These are phyloP conservation scores for Cynocephalus volans DNA, from an alignment of 2,113 vertebrate genomes.

Conservation along the genomic window DNA sequence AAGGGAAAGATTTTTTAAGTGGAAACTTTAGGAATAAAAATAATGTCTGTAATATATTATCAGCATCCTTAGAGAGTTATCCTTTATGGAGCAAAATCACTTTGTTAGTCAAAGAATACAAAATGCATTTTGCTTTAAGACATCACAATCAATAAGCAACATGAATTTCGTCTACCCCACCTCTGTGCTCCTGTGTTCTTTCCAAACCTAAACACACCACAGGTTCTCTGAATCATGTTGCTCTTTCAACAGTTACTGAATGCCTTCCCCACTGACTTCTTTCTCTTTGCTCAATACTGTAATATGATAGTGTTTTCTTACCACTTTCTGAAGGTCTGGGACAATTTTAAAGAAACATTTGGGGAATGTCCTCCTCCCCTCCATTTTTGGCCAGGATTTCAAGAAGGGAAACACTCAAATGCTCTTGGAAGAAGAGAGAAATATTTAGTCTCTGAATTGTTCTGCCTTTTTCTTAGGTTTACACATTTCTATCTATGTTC, in stretches of 20 bases:
- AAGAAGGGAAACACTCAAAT: conserved; percentile 48
- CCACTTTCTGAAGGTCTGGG: conserved; percentile 57
- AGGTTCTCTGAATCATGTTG: not conserved
- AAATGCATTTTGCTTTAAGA: conserved; percentile 40
- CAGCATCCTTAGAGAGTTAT: conserved; percentile 14
- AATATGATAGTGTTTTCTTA: not conserved
- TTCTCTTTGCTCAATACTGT: conserved; percentile 5
- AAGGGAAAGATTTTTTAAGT: conserved; percentile 44
- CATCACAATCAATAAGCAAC: conserved; percentile 5
- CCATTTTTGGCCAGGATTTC: conserved; percentile 51
- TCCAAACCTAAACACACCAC: not conserved
- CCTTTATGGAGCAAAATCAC: conserved; percentile 44
- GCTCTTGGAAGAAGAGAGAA: conserved; percentile 56
- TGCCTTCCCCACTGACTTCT: not conserved
- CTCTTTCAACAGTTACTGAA: not conserved
- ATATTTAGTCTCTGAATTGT: conserved; percentile 36
- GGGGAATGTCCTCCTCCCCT: not conserved
- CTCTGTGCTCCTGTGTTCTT: conserved; percentile 3
- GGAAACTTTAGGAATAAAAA: conserved; percentile 54
- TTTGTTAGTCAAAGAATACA: conserved; percentile 25
- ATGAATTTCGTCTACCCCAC: not conserved
- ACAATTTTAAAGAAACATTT: conserved; percentile 51
- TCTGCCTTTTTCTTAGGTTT: conserved; percentile 65
- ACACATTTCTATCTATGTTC: conserved; percentile 28
- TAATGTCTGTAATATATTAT: conserved; percentile 62